These are phyloP conservation scores for Saxidomus purpurata DNA, from an alignment of 1,140 invertebrate genomes.

Conservation along the genomic window DNA sequence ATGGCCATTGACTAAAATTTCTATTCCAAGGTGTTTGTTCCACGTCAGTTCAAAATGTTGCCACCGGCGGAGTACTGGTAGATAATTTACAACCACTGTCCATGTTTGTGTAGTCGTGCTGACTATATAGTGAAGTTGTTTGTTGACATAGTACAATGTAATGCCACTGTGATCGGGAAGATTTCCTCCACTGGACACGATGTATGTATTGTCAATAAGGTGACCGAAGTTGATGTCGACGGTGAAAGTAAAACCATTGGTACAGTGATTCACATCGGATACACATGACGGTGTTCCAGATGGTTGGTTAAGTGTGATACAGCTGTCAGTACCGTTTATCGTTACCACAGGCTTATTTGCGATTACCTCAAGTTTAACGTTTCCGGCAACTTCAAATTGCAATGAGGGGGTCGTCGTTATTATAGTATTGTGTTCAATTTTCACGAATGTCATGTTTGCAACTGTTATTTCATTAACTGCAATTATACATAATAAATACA, in stretches of 20 bases:
- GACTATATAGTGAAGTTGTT: conserved; percentile 45
- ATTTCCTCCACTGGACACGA: conserved; percentile 54
- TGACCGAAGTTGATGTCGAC: conserved; percentile 47
- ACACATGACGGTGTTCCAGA: background rate
- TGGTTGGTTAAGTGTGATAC: conserved; percentile 15
- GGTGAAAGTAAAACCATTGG: conserved; percentile 38
- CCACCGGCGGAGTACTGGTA: conserved; percentile 38
- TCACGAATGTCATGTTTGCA: conserved; percentile 24
- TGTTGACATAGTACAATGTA: conserved; percentile 36
- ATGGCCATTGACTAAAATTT: conserved; percentile 40
- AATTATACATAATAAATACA: background rate
- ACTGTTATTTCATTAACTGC: background rate
- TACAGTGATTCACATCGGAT: conserved; percentile 44
- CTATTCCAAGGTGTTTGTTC: conserved; percentile 51
- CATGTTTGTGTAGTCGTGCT: conserved; percentile 38
- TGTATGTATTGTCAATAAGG: conserved; percentile 32
- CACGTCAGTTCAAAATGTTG: conserved; percentile 60
- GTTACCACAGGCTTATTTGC: background rate
- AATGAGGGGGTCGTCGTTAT: conserved; percentile 10
- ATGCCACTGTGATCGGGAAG: conserved; percentile 51
- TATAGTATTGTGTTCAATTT: conserved; percentile 38
- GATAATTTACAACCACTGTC: conserved; percentile 41
- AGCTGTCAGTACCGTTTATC: conserved; percentile 52
- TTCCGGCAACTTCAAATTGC: conserved; percentile 16
- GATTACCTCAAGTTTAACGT: background rate